Evolutionary conservation across 2,113 vertebrate species (phyloP).

Genomic region (Ptyas mucosa): DNA sequence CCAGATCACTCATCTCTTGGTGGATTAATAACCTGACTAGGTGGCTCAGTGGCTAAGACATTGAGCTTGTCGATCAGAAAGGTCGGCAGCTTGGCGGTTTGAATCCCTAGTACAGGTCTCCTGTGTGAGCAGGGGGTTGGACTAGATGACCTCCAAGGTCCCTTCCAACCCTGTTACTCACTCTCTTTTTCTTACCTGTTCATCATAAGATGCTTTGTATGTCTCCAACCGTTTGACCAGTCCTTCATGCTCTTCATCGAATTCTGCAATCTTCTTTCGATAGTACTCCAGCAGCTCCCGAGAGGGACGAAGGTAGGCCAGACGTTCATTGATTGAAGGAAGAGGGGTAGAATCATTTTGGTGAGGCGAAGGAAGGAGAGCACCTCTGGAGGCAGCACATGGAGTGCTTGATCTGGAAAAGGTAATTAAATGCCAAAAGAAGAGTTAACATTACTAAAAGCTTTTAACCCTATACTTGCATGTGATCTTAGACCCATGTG

Average conservation of each 20-base stretch:
- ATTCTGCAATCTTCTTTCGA: conserved; percentile 83
- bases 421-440: neutral
- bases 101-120: too few species aligned
- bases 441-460: neutral
- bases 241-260: conserved; percentile 86
- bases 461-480: neutral
- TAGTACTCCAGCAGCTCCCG: conserved; percentile 90
- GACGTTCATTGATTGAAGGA: conserved; percentile 79
- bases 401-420: conserved; percentile 22
- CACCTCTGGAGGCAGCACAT: neutral
- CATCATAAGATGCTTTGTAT: conserved; percentile 77
- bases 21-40: neutral
- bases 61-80: too few species aligned
- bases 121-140: too few species aligned
- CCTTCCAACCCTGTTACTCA: too few species aligned
- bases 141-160: too few species aligned
- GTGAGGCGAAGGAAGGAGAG: neutral
- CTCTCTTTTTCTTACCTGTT: conserved; percentile 73
- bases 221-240: conserved; percentile 84
- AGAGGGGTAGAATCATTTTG: conserved; percentile 72
- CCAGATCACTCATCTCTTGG: rapidly evolving
- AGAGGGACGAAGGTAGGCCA: conserved; percentile 82
- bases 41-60: too few species aligned
- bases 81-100: too few species aligned
- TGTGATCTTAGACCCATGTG: neutral